Evolutionary conservation across 2,113 vertebrate genomes (phyloP).

Genomic region (Microcebus ravelobensis): DNA sequence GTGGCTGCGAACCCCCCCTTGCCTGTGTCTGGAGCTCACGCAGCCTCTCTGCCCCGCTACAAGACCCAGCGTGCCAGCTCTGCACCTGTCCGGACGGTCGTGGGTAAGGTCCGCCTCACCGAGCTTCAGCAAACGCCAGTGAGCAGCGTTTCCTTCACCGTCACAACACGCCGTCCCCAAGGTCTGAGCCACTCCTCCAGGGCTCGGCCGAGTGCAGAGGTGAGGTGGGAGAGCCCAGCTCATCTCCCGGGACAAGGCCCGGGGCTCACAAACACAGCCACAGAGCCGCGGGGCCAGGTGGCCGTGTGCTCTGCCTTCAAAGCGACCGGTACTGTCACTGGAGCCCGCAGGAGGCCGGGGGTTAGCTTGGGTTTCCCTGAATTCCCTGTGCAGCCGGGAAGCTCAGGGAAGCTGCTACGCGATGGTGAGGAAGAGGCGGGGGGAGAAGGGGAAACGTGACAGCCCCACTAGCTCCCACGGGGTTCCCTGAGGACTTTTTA

Average conservation of each 20-base stretch:
- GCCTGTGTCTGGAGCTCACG: not conserved
- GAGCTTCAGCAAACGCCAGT: too few species aligned
- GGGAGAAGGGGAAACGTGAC: not conserved
- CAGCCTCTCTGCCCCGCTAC: not conserved
- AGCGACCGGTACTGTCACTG: not conserved
- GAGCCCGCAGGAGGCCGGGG: not conserved
- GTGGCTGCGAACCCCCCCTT: not conserved
- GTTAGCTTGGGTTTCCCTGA: not conserved
- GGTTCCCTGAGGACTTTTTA: not conserved
- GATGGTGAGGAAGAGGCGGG: accelerated
- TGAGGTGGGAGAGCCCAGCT: not conserved
- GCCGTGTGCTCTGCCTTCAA: not conserved
- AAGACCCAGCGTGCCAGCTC: accelerated
- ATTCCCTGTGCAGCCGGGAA: not conserved
- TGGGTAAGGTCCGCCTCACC: not conserved
- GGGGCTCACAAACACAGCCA: not conserved
- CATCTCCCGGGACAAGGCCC: not conserved
- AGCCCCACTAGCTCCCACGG: not conserved
- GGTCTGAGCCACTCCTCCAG: not conserved
- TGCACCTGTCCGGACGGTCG: accelerated
- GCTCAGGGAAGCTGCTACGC: not conserved
- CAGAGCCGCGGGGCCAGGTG: not conserved
- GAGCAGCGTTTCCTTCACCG: too few species aligned
- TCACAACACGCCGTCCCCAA: not conserved
- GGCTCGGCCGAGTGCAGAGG: not conserved